Evolutionary conservation across 2,797 vertebrate species (phyloP).

Genomic region (Lepilemur ruficaudatus): DNA sequence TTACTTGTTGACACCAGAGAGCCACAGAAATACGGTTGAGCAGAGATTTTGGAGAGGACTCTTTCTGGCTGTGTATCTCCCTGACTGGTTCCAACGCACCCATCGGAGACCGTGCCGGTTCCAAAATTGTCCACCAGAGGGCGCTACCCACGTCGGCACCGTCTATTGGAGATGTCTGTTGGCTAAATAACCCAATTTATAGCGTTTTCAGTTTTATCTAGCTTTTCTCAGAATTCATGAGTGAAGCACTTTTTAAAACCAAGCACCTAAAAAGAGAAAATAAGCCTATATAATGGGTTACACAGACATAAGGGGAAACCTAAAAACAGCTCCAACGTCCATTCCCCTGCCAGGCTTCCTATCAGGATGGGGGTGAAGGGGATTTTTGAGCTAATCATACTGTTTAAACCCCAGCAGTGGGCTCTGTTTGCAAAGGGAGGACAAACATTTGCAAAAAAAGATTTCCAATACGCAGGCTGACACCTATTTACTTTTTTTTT

Average conservation of each 20-base stretch:
- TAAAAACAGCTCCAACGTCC: not conserved
- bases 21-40: not conserved
- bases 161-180: not conserved
- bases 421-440: too few species aligned
- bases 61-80: not conserved
- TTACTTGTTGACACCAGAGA: not conserved
- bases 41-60: not conserved
- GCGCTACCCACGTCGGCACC: not conserved
- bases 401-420: not conserved
- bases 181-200: not conserved
- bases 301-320: not conserved
- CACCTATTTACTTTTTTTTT: too few species aligned
- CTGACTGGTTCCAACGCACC: not conserved
- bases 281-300: not conserved
- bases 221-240: not conserved
- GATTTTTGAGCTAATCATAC: not conserved
- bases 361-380: not conserved
- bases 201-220: not conserved
- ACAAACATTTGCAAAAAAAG: too few species aligned
- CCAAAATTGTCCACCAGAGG: constrained; percentile 24
- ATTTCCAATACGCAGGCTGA: too few species aligned
- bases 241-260: not conserved
- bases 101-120: not conserved
- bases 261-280: not conserved
- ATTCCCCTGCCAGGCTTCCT: not conserved